A percentile compares a stretch with the other conserved stretches of the same genome.
Conservation (phyloP, 2,797 vertebrate genomes). For the Sus cebifrons region DNA sequence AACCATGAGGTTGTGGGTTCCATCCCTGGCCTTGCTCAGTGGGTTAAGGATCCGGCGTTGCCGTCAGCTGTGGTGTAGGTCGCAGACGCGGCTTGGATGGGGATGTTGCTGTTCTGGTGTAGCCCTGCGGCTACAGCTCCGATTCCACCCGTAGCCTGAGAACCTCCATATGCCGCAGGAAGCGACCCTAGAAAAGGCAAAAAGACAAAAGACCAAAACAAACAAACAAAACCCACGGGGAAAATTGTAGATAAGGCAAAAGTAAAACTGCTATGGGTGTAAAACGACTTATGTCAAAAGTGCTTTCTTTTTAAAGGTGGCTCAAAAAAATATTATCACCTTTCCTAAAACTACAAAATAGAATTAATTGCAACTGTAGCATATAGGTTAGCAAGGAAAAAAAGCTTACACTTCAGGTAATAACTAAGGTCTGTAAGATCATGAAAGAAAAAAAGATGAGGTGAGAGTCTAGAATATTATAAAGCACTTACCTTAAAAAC, state of each 20-base stretch:
- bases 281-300: constrained; percentile 15
- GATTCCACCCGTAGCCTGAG: no score
- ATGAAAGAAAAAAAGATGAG: neutral
- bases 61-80: no score
- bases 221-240: no score
- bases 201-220: no score
- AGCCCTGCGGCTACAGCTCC: no score
- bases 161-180: no score
- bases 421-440: neutral
- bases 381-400: neutral
- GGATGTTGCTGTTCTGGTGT: no score
- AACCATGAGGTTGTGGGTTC: no score
- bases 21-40: no score
- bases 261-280: neutral
- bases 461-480: constrained; percentile 8
- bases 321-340: neutral
- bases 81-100: no score
- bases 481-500: constrained; percentile 11
- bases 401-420: neutral
- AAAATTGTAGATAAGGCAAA: constrained; percentile 22
- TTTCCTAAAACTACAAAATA: constrained; percentile 29
- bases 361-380: constrained; percentile 32
- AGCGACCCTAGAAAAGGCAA: no score
- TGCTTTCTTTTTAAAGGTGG: constrained; percentile 31
- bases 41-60: no score